Evolutionary conservation across 2,797 vertebrate genomes (phyloP), one percentile per base, ranked within the genome.

Genomic region (Artibeus jamaicensis): DNA sequence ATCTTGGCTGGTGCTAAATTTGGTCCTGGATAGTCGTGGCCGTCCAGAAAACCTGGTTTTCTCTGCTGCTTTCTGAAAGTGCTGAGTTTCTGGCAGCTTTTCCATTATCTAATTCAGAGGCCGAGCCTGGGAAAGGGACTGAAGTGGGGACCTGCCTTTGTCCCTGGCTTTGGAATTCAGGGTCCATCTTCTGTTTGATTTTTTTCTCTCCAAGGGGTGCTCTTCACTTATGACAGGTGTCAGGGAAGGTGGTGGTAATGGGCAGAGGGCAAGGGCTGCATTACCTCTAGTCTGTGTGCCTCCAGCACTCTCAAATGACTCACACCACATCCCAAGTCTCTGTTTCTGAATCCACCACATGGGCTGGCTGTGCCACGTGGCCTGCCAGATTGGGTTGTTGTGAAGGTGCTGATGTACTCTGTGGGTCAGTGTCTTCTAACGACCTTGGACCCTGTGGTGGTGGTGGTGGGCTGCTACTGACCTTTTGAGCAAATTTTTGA

Each of bases 1-100:
- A 96, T 96, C 97, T 97, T 86, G 50, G 32, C 82, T 89, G 83
- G 67, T 96, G 77, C 97, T 98, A 96, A 97, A 96, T 97, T 96
- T 95, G 96, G 93, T 90, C 74, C 91, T 91, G 89, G 83, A 6
- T 77, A 53, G 55, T 68, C 0, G 3, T 67, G 83, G 83, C 88
- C 76, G 26, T 57, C 91, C 71, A 68, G 93, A 91, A 89, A 73
- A 44, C 53, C 76, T 86, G 92, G 77, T 90, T 93, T 92, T 94
- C 83, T 88, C 22, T 39, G 82, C 81, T 50, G 48, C 73, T 96
- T 53, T 83, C 73, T 93, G 29, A 62, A 86, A 74, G 84, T 70
- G 50, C 68, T 86, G 74, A 59, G 15, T 73, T 77, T 87, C 77
- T 9, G 6, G n/a, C 10, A 0, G 7, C 34, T 90, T 93, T 34